Base-by-base conservation (phyloP, 2,113 vertebrate genomes). In the Macrotus californicus region DNA sequence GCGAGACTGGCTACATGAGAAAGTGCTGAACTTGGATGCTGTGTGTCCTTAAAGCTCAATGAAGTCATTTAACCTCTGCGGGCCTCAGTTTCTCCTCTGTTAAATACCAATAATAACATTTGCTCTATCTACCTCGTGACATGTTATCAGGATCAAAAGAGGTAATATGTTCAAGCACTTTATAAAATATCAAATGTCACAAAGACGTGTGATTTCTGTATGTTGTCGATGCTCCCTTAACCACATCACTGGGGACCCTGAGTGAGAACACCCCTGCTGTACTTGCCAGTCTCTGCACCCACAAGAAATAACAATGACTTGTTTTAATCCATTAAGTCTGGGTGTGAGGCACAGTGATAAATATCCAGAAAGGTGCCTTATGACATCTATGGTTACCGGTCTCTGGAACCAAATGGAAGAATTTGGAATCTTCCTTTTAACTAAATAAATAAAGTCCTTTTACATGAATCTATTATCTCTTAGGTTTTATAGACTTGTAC, bases 361-460 rank as follows among this genome's bases (percentile, higher is more conserved):
- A 52, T 46, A 94, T 43, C 11, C 36, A 83, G 67, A 64, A 94
- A 41, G 18, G 29, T 86, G 61, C 22, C 31, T 90, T 84, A 34
- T 72, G 72, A 76, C 16, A 54, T 93, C 10, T 39, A 79, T 14
- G 3, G 21, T 73, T 83, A 79, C 61, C 36, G 77, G 46, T 80
- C 64, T 80, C 64, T 84, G 19, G n/a, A 66, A 73, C 50, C 48
- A 94, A 93, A 79, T 22, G 26, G 14, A 93, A 94, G 77, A 87
- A 92, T 48, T 5, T 79, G 22, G 41, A 87, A 87, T 93, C 22
- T n/a, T 85, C 36, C 56, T 89, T 76, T 93, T 54, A 94, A 88
- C 41, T 79, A 88, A 95, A 67, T 79, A 79, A 87, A 54, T 11
- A 26, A 39, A 95, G 46, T 72, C 19, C 87, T 43, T 87, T 67